Percentiles rank a stretch among this genome's conserved stretches.
These are phyloP conservation scores for Xerus inauris DNA, from an alignment of 2,113 vertebrate species.

Conservation along the genomic window DNA sequence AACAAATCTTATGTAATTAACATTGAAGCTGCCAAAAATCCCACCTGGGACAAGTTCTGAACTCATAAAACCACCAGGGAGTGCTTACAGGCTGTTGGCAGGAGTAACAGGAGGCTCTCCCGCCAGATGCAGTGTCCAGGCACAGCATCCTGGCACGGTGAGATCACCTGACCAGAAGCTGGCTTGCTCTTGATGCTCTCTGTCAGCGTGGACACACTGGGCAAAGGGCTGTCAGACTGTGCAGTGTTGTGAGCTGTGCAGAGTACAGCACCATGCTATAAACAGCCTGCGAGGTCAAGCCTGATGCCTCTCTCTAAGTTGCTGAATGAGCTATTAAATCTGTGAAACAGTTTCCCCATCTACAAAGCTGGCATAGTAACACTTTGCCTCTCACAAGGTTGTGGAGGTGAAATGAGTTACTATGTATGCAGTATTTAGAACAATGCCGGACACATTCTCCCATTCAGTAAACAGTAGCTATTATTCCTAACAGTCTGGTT, in stretches of 20 bases:
- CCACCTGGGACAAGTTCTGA: not conserved
- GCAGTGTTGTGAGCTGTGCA: fast-evolving
- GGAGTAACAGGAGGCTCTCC: not conserved
- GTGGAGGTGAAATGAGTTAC: not conserved
- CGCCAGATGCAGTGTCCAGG: not conserved
- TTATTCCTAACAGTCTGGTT: not conserved
- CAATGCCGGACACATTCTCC: not conserved
- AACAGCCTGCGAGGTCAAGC: not conserved
- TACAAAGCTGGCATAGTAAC: not conserved
- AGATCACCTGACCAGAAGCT: not conserved
- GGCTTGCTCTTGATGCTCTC: fast-evolving
- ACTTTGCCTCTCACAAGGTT: fast-evolving
- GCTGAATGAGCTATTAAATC: not conserved
- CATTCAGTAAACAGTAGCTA: fast-evolving
- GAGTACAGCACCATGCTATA: fast-evolving
- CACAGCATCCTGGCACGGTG: fast-evolving
- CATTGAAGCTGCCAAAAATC: not conserved
- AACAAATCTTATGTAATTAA: not conserved
- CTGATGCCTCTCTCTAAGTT: fast-evolving
- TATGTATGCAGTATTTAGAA: too few relatives aligned
- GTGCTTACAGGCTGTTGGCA: not conserved
- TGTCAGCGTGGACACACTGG: fast-evolving
- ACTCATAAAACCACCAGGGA: not conserved
- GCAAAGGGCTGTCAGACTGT: too few relatives aligned
- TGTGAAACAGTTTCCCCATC: not conserved